Percentiles rank a stretch among this genome's conserved stretches.
These are phyloP conservation scores for Tupaia chinensis DNA, from an alignment of 2,113 vertebrate genomes.

Conservation along the genomic window DNA sequence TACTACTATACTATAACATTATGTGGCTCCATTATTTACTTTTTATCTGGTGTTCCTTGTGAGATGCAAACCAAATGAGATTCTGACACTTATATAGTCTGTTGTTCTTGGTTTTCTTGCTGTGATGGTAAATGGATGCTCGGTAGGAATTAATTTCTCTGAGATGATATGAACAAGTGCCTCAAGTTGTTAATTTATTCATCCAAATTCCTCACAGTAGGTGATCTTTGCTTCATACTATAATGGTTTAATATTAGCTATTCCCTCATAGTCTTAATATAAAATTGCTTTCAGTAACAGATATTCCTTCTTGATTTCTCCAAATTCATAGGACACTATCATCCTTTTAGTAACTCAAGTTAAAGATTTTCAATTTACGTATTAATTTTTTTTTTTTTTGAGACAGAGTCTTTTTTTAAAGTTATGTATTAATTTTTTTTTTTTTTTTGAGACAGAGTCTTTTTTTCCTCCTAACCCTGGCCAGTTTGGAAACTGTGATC, in stretches of 20 bases:
- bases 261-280: constrained; percentile 4
- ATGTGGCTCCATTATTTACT: neutral
- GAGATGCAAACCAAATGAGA: neutral
- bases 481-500: too few relatives aligned
- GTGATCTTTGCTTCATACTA: constrained; percentile 22
- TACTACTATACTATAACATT: neutral
- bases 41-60: neutral
- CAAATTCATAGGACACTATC: neutral
- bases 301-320: neutral
- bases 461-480: too few relatives aligned
- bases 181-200: constrained; percentile 48
- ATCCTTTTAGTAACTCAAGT: neutral
- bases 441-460: too few relatives aligned
- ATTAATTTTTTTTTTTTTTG: too few relatives aligned
- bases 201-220: neutral
- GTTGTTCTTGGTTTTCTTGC: constrained; percentile 35
- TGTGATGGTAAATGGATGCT: constrained; percentile 34
- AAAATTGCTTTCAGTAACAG: constrained; percentile 6
- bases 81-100: neutral
- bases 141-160: constrained; percentile 54
- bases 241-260: constrained; percentile 35
- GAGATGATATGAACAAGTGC: constrained; percentile 31
- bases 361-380: neutral
- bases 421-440: too few relatives aligned
- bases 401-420: too few relatives aligned